Evolutionary conservation across 1,140 invertebrate genomes (phyloP), one percentile per base, ranked within the genome.

Genomic region (Battus philenor): DNA sequence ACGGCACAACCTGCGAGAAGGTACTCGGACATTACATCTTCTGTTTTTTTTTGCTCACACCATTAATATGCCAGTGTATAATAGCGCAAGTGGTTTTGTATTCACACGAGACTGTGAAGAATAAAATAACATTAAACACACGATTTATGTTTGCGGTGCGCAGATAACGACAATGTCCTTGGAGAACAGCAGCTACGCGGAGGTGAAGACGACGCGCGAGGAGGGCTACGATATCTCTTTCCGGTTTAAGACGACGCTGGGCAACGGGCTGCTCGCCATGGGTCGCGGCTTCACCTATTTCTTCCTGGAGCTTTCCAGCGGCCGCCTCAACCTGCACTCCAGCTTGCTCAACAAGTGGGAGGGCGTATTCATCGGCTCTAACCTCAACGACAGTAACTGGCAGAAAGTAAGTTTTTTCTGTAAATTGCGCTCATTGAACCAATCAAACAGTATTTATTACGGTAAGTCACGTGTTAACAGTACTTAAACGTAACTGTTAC

Each of bases 201-300:
- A 90, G 24, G 91, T 95, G 5, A 93, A 94, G 55, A 95, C 93
- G 0, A 89, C 89, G 5, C 89, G 93, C 15, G 93, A 94, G 50
- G 93, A 95, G 72, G 94, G 93, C 30, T 96, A 96, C 76, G 94
- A 95, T 66, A 93, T 98, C 24, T 91, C 93, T 50, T 93, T 98
- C 64, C 87, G 94, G 13, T 98, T 98, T 75, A 93, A 95, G 65
- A 98, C 97, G 0, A 98, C 96, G 2, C 76, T 98, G 15, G 90
- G 92, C 0, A 92, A 93, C 75, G 95, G 94, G 12, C 83, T 97
- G n/a, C 74, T 98, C 36, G 94, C 94, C 5, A 91, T 95, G 74
- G 94, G 94, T 16, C 92, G 92, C 54, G 94, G 94, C 6, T 79
- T 90, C 13, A 94, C 93, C 1, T 94, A 91, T 78, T 96, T 95